Percentiles rank a stretch among this genome's conserved stretches.
These are phyloP conservation scores for Melolontha melolontha DNA, from an alignment of 2,888 invertebrate species.

Conservation along the genomic window DNA sequence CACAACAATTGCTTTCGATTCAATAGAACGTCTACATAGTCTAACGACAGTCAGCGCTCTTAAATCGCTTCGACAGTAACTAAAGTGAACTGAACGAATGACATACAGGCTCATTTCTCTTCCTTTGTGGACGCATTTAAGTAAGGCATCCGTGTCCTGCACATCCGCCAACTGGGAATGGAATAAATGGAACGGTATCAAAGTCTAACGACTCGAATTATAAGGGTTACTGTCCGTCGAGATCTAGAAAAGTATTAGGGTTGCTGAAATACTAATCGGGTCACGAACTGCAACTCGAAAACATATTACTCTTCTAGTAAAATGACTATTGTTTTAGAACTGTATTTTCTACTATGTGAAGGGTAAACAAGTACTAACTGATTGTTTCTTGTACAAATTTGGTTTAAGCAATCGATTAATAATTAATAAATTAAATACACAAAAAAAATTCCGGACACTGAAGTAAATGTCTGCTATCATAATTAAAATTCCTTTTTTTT, in stretches of 20 bases:
- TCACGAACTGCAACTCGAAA: constrained; percentile 21
- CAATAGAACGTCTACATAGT: no score
- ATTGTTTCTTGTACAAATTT: no score
- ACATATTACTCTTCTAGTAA: neutral
- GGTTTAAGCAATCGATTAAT: no score
- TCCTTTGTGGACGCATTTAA: constrained; percentile 21
- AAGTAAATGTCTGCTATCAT: no score
- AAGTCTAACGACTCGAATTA: constrained; percentile 28
- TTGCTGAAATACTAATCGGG: constrained; percentile 9
- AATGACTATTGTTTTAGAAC: constrained; percentile 1
- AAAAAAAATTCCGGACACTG: no score
- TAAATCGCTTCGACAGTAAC: neutral
- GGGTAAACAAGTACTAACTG: neutral
- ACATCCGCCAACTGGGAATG: constrained; percentile 6
- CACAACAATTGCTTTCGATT: no score
- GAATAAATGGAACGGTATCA: constrained; percentile 31
- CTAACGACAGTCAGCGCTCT: no score
- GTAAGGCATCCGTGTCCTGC: constrained; percentile 9
- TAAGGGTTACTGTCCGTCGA: constrained; percentile 13
- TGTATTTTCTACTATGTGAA: neutral
- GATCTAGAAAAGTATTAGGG: constrained; percentile 15
- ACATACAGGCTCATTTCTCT: constrained; percentile 22
- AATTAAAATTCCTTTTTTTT: no score
- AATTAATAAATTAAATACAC: no score
- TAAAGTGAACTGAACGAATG: constrained; percentile 21